Conservation (phyloP, 2,888 invertebrate genomes). For the Sacculina carcini region DNA sequence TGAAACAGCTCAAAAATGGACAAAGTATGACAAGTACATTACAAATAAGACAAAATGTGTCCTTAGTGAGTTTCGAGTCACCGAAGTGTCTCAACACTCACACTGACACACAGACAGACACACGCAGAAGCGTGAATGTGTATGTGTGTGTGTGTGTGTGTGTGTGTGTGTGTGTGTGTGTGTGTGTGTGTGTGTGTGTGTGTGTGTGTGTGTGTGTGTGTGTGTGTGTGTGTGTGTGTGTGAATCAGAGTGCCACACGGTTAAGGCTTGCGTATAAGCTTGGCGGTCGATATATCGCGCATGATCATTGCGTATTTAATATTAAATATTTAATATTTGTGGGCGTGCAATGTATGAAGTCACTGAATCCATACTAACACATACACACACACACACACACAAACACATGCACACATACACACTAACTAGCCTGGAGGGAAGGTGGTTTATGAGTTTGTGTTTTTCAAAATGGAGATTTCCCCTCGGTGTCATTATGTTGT, state of each 20-base stretch:
- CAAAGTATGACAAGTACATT: too few species aligned
- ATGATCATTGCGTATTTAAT: too few species aligned
- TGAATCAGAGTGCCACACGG: neutral
- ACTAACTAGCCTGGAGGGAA: too few species aligned
- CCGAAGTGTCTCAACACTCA: too few species aligned
- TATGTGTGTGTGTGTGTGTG: neutral
- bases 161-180: neutral
- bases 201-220: neutral
- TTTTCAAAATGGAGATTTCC: too few species aligned
- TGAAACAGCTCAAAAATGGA: too few species aligned
- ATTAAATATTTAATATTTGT: too few species aligned
- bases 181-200: neutral
- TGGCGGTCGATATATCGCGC: neutral
- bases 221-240: neutral
- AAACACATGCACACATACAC: neutral
- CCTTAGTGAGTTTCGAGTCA: too few species aligned
- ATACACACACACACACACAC: neutral
- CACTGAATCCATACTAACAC: neutral
- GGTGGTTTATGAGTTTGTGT: too few species aligned
- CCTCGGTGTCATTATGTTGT: too few species aligned
- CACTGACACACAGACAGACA: neutral
- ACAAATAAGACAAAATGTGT: too few species aligned
- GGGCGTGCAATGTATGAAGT: too few species aligned
- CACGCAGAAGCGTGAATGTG: neutral
- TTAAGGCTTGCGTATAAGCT: neutral